A percentile compares a stretch with the other conserved stretches of the same genome.
Conservation (phyloP, 2,113 vertebrate genomes). For the Tylochromis polylepis region DNA sequence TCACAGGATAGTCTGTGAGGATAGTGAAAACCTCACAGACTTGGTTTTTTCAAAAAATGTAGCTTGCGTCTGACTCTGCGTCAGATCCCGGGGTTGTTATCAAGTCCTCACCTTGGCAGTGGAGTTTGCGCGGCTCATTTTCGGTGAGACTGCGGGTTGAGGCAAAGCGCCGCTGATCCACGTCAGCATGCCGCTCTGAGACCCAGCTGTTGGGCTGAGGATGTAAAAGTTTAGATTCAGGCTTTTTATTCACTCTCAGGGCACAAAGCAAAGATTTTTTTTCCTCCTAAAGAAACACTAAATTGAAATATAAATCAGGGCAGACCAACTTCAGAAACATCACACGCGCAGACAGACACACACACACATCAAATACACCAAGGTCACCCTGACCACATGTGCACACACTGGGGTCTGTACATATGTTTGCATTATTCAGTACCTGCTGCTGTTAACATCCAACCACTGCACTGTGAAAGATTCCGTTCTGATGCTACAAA, state of each 20-base stretch:
- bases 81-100: neutral
- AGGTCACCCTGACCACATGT: too few relatives aligned
- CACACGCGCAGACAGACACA: too few relatives aligned
- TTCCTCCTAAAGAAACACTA: neutral
- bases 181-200: constrained; percentile 42
- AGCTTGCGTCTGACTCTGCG: neutral
- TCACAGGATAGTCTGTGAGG: too few relatives aligned
- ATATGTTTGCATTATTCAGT: too few relatives aligned
- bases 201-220: neutral
- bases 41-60: neutral
- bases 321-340: too few relatives aligned
- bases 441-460: too few relatives aligned
- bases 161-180: constrained; percentile 71
- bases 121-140: neutral
- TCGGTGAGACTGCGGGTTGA: constrained; percentile 43
- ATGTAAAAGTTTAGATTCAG: neutral
- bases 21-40: accelerated
- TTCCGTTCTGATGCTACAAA: too few relatives aligned
- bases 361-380: too few relatives aligned
- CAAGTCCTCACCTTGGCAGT: constrained; percentile 26
- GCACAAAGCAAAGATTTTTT: neutral
- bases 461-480: too few relatives aligned
- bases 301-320: neutral
- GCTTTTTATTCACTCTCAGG: neutral
- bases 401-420: too few relatives aligned